Evolutionary conservation across 2,113 vertebrate genomes (phyloP).

Genomic region (Apteryx owenii): DNA sequence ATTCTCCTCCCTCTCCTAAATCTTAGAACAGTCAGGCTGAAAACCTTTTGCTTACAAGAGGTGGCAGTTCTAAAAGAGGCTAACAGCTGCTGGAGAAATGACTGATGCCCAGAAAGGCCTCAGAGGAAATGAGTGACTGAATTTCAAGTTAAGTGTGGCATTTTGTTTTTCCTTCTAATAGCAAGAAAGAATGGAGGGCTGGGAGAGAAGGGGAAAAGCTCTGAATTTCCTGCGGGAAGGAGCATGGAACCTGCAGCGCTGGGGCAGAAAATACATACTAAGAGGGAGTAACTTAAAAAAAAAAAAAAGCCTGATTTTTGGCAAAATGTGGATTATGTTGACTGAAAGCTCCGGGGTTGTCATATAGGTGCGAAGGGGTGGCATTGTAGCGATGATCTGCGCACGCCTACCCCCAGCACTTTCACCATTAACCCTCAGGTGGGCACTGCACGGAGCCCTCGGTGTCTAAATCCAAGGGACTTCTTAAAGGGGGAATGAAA

Average conservation of each 20-base stretch:
- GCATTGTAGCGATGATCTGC: rapidly evolving
- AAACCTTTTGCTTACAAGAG: neutral
- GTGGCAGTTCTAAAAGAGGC: neutral
- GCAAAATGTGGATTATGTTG: neutral
- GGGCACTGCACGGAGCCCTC: neutral
- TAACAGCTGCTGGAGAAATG: neutral
- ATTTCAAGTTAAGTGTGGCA: rapidly evolving
- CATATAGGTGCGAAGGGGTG: rapidly evolving
- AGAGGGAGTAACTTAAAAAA: neutral
- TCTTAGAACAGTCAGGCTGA: neutral
- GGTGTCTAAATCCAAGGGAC: neutral
- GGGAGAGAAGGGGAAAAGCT: neutral
- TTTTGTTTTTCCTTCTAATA: neutral
- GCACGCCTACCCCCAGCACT: neutral
- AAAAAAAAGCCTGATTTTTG: neutral
- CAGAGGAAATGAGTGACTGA: neutral
- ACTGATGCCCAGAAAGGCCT: neutral
- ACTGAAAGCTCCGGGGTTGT: neutral
- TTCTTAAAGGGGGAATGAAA: neutral
- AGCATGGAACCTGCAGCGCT: neutral
- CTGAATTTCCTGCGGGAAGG: neutral
- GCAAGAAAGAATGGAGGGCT: neutral
- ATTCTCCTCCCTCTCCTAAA: neutral
- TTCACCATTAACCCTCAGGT: neutral
- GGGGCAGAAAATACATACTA: neutral